Evolutionary conservation across 2,113 vertebrate species (phyloP).

Genomic region (Gadus macrocephalus): DNA sequence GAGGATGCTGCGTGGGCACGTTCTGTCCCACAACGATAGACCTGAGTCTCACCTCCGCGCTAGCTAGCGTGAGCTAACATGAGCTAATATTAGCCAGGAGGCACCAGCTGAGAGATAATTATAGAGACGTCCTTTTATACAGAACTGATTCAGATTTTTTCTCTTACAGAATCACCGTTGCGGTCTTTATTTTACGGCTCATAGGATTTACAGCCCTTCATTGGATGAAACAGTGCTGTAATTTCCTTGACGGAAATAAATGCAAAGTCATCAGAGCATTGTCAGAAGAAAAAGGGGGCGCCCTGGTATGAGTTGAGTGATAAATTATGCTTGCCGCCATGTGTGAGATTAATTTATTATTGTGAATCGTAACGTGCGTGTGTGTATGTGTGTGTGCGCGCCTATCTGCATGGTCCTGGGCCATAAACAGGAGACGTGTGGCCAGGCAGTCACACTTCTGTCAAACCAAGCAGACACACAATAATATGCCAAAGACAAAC

Average conservation of each 20-base stretch:
- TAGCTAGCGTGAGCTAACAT: constrained; percentile 27
- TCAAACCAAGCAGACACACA: neutral
- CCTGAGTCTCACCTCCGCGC: too few species aligned
- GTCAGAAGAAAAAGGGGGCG: neutral
- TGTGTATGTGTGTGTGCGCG: neutral
- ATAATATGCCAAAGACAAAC: constrained; percentile 7
- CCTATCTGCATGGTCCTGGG: constrained; percentile 36
- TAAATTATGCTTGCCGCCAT: neutral
- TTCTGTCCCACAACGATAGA: constrained; percentile 6
- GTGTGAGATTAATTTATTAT: too few species aligned
- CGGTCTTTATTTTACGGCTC: constrained; percentile 40
- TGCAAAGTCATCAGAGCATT: constrained; percentile 29
- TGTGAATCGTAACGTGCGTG: neutral
- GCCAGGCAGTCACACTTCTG: constrained; percentile 16
- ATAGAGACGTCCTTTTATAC: constrained; percentile 33
- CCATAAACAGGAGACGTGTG: constrained; percentile 50
- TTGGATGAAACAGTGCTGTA: constrained; percentile 30
- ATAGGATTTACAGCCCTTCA: constrained; percentile 26
- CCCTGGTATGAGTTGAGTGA: constrained; percentile 16
- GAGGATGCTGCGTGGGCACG: too few species aligned
- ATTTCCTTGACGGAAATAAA: constrained; percentile 41
- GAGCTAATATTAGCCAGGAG: constrained; percentile 33
- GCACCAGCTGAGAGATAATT: constrained; percentile 39
- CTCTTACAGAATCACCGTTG: constrained; percentile 18
- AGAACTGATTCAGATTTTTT: constrained; percentile 20